Percentiles rank a stretch among this genome's conserved stretches.
phyloP scores from a whole-genome alignment of 2,113 vertebrate genomes.

The Cepphus grylle region DNA sequence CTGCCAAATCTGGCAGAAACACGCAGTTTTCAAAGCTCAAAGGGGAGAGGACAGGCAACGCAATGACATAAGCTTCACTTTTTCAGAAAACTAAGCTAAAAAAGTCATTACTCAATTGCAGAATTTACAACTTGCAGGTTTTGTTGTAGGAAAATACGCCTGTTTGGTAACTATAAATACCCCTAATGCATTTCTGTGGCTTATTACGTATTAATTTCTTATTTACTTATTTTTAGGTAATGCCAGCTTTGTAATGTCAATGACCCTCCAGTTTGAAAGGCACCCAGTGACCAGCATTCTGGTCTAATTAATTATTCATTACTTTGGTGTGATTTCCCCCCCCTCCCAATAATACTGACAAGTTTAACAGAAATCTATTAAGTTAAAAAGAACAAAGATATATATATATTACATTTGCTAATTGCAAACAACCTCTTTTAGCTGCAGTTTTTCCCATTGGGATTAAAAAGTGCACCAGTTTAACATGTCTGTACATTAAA shows the following conservation, averaged over 20 bases:
- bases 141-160: slow-evolving; percentile 54
- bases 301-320: slow-evolving; percentile 43
- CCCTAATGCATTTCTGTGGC: slow-evolving; percentile 30
- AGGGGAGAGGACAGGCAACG: slow-evolving; percentile 24
- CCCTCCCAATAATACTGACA: slow-evolving; percentile 48
- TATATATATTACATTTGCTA: slow-evolving; percentile 73
- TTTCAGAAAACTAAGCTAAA: not conserved
- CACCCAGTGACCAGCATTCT: slow-evolving; percentile 69
- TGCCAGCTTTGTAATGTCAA: slow-evolving; percentile 46
- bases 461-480: slow-evolving; percentile 82
- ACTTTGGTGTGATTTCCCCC: slow-evolving; percentile 14
- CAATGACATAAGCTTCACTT: not conserved
- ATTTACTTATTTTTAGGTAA: not conserved
- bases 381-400: slow-evolving; percentile 74
- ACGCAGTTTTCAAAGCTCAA: not conserved
- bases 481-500: slow-evolving; percentile 78
- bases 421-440: slow-evolving; percentile 71
- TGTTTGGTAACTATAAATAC: slow-evolving; percentile 60
- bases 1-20: not conserved
- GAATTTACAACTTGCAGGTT: slow-evolving; percentile 49
- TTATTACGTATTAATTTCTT: not conserved
- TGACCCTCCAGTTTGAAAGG: slow-evolving; percentile 62
- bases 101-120: not conserved
- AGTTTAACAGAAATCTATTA: slow-evolving; percentile 68
- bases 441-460: slow-evolving; percentile 73